Evolutionary conservation across 1,140 invertebrate genomes (phyloP), one percentile per base, ranked within the genome.

Genomic region (Cyphomyrmex costatus): DNA sequence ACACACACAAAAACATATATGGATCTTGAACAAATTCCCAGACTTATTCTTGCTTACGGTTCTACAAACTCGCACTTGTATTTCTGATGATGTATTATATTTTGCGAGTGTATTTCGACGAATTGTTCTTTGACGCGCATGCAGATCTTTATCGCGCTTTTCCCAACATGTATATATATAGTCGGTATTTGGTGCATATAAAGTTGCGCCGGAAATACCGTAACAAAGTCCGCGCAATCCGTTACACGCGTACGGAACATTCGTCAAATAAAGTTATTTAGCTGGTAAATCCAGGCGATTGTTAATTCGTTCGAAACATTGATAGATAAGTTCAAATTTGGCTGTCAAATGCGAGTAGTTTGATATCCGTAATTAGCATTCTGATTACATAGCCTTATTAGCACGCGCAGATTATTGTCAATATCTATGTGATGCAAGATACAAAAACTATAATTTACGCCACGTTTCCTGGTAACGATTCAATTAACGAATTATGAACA

Each of bases 151-250:
- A 53, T 53, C 77, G 14, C 3, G 27, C 21, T 36, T 68, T 79
- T 79, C n/a, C 61, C 63, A 68, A 56, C 61, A 33, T 4, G 19
- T 33, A 24, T 16, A n/a, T 16, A 27, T 36, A 27, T 21, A 46
- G 19, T 49, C 5, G 77, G 49, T 53, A 80, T 80, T 80, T 21
- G 77, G 36, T 65, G 27, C 63, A 61, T 30, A 49, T 27, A 56
- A 42, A 80, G 46, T n/a, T 68, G 16, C n/a, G 49, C 63, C 77
- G 77, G 77, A 80, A 80, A 80, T 68, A 80, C 77, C 77, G 77
- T 80, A 80, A 80, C 77, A 56, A 68, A 42, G 42, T 68, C 46
- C 16, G 30, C n/a, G 30, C 21, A 63, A 56, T 80, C 77, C 77
- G 77, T 80, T 80, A 80, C 46, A 7, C 12, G 21, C 30, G 42